Evolutionary conservation across 2,888 invertebrate genomes (phyloP).

Genomic region (Phyllotreta cruciferae): DNA sequence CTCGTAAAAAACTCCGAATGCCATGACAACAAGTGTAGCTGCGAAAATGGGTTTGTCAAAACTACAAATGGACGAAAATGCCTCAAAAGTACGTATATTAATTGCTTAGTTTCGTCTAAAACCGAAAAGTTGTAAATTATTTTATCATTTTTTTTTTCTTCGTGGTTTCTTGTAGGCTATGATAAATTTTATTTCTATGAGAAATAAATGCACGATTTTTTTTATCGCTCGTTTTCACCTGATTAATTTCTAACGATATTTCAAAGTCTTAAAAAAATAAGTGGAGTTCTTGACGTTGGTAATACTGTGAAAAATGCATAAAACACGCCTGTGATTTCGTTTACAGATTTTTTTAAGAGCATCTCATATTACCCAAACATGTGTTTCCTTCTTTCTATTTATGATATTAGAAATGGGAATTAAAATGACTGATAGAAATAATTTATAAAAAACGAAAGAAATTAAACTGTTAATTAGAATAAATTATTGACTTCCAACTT

Average conservation of each 20-base stretch:
- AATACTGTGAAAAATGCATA: slow-evolving; percentile 6
- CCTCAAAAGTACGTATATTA: slow-evolving; percentile 46
- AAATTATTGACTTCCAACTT: too few species aligned
- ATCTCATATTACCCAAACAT: slow-evolving; percentile 3
- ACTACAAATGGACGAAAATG: slow-evolving; percentile 47
- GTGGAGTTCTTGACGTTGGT: background rate
- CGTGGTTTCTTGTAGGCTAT: background rate
- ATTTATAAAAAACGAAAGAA: too few species aligned
- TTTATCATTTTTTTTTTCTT: too few species aligned
- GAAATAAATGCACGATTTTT: background rate
- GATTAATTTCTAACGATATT: slow-evolving; percentile 7
- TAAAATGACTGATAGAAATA: background rate
- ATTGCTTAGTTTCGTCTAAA: background rate
- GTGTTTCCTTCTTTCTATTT: slow-evolving; percentile 7
- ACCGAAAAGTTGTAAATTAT: background rate
- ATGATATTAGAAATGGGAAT: background rate
- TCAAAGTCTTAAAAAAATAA: background rate
- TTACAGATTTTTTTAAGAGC: slow-evolving; percentile 1
- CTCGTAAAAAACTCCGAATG: slow-evolving; percentile 48
- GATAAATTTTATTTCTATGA: background rate
- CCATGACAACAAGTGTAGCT: slow-evolving; percentile 43
- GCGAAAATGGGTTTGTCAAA: slow-evolving; percentile 42
- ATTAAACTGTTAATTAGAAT: too few species aligned
- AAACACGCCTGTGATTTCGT: slow-evolving; percentile 5
- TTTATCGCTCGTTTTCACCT: slow-evolving; percentile 2